Evolutionary conservation across 2,797 vertebrate genomes (phyloP), one percentile per base, ranked within the genome.

Genomic region (Galago senegalensis): DNA sequence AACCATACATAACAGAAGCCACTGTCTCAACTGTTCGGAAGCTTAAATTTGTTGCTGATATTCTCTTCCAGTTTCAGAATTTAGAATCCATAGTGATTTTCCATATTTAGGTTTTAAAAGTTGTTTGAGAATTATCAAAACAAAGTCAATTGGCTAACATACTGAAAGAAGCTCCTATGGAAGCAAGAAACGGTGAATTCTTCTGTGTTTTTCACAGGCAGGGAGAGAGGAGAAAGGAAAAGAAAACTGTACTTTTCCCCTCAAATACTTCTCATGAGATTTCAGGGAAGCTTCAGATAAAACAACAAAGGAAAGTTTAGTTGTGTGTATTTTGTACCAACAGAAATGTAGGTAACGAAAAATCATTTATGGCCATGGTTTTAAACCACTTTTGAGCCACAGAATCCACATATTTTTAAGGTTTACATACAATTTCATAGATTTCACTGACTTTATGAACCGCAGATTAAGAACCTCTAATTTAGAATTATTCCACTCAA

Each of bases 401-500:
- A 61, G 60, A 84, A 58, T 60, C 21, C 60, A 58, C 13, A 72
- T 4, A 82, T 40, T 40, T 11, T 85, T 61, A 93, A 73, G 73
- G 56, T 89, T 82, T 89, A 86, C 21, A 58, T 27, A 65, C 46
- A 81, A 94, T 72, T 90, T 91, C 75, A 69, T 29, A 88, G 46
- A 84, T 61, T 81, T 85, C 73, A 34, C 6, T 84, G 37, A 65
- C 86, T 85, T 93, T 70, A 53, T 60, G 27, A 80, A 89, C 23
- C 4, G 29, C 34, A 76, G 37, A 82, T 56, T 58, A 85, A 89
- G 37, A 93, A 73, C 29, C 23, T 25, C 34, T 93, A 63, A 81
- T 21, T 96, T 94, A 80, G 95, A 94, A 92, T 58, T 34, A 92
- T 92, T 85, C 76, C 31, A 69, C 34, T 61, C 70, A 37, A 61